Conservation (phyloP, 2,888 invertebrate species). For the Hypsopygia costalis region DNA sequence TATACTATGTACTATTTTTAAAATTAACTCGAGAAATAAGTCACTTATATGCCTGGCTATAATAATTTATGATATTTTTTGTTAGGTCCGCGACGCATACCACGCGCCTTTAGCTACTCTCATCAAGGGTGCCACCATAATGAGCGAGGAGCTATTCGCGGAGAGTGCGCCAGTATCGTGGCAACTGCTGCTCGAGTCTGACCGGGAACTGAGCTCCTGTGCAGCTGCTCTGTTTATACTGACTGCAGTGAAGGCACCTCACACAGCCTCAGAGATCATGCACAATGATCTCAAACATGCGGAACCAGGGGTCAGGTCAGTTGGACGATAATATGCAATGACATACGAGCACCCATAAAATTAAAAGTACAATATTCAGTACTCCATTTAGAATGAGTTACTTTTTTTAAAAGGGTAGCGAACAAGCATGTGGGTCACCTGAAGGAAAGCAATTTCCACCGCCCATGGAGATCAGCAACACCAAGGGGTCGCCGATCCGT, state of each 20-base stretch:
- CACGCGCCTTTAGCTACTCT: conserved; percentile 93
- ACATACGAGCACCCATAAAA: no score
- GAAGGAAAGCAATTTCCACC: no score
- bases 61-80: no score
- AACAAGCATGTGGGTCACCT: no score
- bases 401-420: no score
- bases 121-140: conserved; percentile 93
- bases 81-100: conserved; percentile 91
- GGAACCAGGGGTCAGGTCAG: conserved; percentile 90
- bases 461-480: no score
- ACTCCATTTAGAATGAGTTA: not conserved
- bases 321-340: conserved; percentile 5
- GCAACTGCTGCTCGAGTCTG: conserved; percentile 96
- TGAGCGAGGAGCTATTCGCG: conserved; percentile 92
- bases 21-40: no score
- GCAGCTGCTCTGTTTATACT: conserved; percentile 95
- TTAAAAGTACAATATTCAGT: no score
- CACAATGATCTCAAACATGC: conserved; percentile 91
- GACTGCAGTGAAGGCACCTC: conserved; percentile 94
- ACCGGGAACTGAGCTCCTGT: conserved; percentile 90
- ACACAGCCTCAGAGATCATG: conserved; percentile 94
- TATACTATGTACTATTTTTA: no score
- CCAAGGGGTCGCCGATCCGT: no score
- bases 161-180: conserved; percentile 96
- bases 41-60: no score